Conservation (phyloP, 2,888 invertebrate species). For the Lamproptera curius region DNA sequence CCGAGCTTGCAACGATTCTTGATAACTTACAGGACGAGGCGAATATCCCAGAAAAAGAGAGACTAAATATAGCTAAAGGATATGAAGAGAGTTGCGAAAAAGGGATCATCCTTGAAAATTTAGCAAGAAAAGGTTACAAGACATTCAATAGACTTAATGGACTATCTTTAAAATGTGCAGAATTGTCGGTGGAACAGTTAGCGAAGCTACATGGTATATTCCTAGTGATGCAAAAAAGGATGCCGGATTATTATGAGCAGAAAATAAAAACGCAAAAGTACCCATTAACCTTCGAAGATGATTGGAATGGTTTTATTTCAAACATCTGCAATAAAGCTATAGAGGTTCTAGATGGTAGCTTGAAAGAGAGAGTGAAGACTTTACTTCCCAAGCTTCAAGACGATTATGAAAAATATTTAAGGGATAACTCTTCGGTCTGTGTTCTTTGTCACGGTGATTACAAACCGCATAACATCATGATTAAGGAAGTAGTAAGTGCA, state of each 20-base stretch:
- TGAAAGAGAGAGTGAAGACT: conserved; percentile 28
- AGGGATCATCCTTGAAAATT: conserved; percentile 28
- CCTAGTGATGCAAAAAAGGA: conserved; percentile 31
- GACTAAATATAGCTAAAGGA: conserved; percentile 22
- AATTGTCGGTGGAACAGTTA: conserved; percentile 32
- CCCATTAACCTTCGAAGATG: conserved; percentile 19
- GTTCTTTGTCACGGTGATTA: conserved; percentile 27
- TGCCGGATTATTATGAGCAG: conserved; percentile 31
- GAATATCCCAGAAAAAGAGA: conserved; percentile 20
- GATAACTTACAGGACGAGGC: conserved; percentile 29
- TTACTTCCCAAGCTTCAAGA: conserved; percentile 24
- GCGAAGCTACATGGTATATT: conserved; percentile 38
- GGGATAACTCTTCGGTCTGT: conserved; percentile 22
- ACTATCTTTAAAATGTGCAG: conserved; percentile 32
- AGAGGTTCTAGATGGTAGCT: conserved; percentile 31
- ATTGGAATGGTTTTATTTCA: conserved; percentile 21
- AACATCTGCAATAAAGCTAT: conserved; percentile 26
- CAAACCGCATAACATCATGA: conserved; percentile 24
- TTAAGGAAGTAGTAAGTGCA: conserved; percentile 24
- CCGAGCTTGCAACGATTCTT: conserved; percentile 32
- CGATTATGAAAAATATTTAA: conserved; percentile 28
- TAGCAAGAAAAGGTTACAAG: conserved; percentile 33
- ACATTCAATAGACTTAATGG: conserved; percentile 30
- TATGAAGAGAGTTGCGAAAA: conserved; percentile 18
- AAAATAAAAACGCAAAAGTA: conserved; percentile 29